Percentiles rank a stretch among this genome's conserved stretches.
Evolutionary conservation across 1,140 invertebrate species (phyloP).

Genomic region (Macrobrachium rosenbergii): DNA sequence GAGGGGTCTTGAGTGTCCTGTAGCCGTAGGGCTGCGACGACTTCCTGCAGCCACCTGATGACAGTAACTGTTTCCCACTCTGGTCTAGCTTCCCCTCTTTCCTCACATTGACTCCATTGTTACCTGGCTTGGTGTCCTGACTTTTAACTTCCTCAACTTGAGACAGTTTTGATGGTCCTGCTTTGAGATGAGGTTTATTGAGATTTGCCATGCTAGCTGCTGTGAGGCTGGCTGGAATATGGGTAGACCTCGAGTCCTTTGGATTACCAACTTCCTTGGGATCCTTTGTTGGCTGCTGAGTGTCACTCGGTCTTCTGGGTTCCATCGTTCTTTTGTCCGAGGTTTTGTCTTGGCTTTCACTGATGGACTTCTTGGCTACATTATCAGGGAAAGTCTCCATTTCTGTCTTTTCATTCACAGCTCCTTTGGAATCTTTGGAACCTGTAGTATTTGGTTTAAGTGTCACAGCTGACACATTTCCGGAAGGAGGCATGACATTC

Average conservation of each 20-base stretch:
- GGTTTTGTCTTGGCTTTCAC: background rate
- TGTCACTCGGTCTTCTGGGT: background rate
- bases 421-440: background rate
- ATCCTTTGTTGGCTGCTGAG: background rate
- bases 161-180: constrained; percentile 21
- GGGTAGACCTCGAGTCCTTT: constrained; percentile 29
- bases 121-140: constrained; percentile 34
- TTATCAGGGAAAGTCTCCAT: background rate
- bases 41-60: constrained; percentile 17
- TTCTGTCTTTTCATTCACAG: background rate
- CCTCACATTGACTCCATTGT: constrained; percentile 33
- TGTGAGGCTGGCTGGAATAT: constrained; percentile 54
- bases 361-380: background rate
- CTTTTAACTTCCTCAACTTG: constrained; percentile 26
- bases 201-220: constrained; percentile 51
- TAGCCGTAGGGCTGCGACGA: constrained; percentile 63
- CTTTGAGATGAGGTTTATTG: constrained; percentile 54
- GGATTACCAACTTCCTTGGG: constrained; percentile 15
- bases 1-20: constrained; percentile 65
- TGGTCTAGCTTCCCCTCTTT: constrained; percentile 42
- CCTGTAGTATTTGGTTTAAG: background rate
- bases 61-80: constrained; percentile 1
- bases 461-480: too few relatives aligned
- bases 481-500: background rate
- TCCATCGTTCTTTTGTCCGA: background rate